Evolutionary conservation across 2,888 invertebrate genomes (phyloP).

Genomic region (Catotricha subobsoleta): DNA sequence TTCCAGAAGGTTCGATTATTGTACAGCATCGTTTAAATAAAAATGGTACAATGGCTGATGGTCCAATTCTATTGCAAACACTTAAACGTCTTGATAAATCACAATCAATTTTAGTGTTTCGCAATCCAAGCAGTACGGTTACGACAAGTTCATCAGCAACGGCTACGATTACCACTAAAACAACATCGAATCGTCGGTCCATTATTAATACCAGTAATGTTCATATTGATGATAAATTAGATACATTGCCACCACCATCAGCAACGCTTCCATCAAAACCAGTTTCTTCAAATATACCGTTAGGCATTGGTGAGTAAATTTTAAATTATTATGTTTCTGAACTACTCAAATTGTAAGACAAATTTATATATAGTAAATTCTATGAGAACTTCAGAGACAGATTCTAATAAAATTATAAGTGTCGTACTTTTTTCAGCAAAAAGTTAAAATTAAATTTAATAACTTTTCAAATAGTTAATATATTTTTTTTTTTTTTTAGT

Average conservation of each 20-base stretch:
- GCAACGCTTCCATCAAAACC: constrained; percentile 10
- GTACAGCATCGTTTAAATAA: constrained; percentile 14
- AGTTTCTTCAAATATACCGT: constrained; percentile 25
- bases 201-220: constrained; percentile 15
- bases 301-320: constrained; percentile 31
- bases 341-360: no score
- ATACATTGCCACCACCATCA: constrained; percentile 7
- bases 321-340: background rate
- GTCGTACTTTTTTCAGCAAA: no score
- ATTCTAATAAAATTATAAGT: no score
- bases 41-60: constrained; percentile 10
- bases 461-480: no score
- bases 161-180: background rate
- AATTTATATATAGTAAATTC: no score
- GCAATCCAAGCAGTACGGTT: constrained; percentile 18
- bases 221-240: constrained; percentile 19
- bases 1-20: constrained; percentile 14
- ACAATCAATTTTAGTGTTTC: constrained; percentile 28
- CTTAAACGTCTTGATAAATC: constrained; percentile 30
- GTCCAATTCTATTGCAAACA: constrained; percentile 28
- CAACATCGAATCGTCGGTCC: background rate
- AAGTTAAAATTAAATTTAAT: no score
- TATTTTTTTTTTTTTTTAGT: no score
- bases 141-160: constrained; percentile 4
- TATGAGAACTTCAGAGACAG: no score